phyloP scores from a whole-genome alignment of 1,140 invertebrate genomes.

The Drosophila suzukii region DNA sequence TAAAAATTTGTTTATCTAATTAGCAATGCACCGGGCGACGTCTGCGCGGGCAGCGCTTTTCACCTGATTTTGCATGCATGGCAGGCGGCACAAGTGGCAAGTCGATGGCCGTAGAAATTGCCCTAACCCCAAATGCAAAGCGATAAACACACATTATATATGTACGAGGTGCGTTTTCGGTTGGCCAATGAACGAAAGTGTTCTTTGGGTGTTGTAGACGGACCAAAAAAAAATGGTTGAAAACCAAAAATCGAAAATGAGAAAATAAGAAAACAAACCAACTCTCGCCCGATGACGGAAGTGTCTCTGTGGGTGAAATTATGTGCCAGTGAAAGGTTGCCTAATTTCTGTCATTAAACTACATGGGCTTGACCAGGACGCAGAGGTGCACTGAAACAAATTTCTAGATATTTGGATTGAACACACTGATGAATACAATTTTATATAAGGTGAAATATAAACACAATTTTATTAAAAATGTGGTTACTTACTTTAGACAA shows the following conservation, averaged over 20 bases:
- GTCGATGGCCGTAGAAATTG: constrained; percentile 63
- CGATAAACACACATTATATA: constrained; percentile 27
- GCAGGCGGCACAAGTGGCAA: constrained; percentile 39
- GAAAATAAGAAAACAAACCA: constrained; percentile 19
- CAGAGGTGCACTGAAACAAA: constrained; percentile 11
- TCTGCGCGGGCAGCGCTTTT: constrained; percentile 51
- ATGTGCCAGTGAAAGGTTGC: constrained; percentile 66
- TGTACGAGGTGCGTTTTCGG: constrained; percentile 23
- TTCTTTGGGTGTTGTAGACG: constrained; percentile 52
- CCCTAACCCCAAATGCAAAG: constrained; percentile 72
- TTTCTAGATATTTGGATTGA: no score
- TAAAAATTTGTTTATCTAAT: constrained; percentile 79
- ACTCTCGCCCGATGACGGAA: constrained; percentile 52
- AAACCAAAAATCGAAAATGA: not conserved
- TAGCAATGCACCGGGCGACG: constrained; percentile 70
- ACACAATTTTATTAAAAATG: not conserved
- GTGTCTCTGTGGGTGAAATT: constrained; percentile 57
- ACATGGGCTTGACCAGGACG: constrained; percentile 23
- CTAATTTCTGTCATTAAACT: constrained; percentile 55
- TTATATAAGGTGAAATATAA: not conserved
- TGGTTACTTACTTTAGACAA: no score
- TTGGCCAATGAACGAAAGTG: constrained; percentile 65
- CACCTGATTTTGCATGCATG: constrained; percentile 69
- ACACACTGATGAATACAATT: not conserved
- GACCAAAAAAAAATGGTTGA: constrained; percentile 7